Conservation (phyloP, 1,140 invertebrate genomes). For the Drosophila mojavensis region DNA sequence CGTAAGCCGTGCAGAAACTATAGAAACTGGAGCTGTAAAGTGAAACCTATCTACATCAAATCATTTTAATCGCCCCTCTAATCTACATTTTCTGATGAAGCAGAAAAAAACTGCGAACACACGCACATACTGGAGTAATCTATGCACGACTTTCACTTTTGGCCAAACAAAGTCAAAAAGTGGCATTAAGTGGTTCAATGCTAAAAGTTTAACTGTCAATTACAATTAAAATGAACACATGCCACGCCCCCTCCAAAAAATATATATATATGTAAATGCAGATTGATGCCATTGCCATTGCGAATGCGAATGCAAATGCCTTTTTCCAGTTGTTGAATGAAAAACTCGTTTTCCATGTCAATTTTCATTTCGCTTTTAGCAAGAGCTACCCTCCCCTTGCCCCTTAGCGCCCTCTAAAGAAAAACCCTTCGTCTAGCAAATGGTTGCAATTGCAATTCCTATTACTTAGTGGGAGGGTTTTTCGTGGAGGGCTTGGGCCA, state of each 20-base stretch:
- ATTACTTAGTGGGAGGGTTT: constrained; percentile 7
- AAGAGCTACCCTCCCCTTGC: background rate
- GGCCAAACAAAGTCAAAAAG: background rate
- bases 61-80: background rate
- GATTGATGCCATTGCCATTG: constrained; percentile 39
- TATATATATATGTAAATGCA: constrained; percentile 2
- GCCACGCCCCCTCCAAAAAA: constrained; percentile 18
- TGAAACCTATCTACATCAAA: constrained; percentile 1
- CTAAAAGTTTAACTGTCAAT: constrained; percentile 33
- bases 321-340: constrained; percentile 11
- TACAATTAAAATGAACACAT: constrained; percentile 22
- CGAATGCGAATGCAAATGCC: constrained; percentile 15
- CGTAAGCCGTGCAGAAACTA: background rate
- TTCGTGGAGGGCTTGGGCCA: background rate
- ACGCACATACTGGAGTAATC: background rate
- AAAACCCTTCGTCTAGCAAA: background rate
- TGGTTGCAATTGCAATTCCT: constrained; percentile 34
- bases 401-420: background rate
- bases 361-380: constrained; percentile 45
- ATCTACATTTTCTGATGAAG: constrained; percentile 3
- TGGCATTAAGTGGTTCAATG: constrained; percentile 27
- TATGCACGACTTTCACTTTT: background rate
- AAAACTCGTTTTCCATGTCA: constrained; percentile 51
- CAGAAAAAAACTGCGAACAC: background rate
- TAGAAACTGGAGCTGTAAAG: constrained; percentile 5